These are phyloP conservation scores for Mactra quadrangularis DNA, from an alignment of 1,140 invertebrate species.

Conservation along the genomic window DNA sequence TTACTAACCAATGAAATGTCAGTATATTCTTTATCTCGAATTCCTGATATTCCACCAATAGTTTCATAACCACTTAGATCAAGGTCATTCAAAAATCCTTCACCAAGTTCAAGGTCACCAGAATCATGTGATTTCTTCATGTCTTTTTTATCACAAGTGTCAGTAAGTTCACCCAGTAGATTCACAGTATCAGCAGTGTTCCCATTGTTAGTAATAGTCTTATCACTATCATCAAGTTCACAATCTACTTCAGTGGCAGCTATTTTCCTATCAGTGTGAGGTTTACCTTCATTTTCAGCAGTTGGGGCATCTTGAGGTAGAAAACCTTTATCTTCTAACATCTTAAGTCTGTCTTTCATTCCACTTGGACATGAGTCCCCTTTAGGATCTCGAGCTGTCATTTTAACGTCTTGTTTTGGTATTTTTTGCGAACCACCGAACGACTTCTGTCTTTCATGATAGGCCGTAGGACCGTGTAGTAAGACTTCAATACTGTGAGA, in stretches of 20 bases:
- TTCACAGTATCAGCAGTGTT: not conserved
- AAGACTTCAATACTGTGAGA: conserved; percentile 81
- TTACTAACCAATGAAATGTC: not conserved
- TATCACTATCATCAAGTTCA: not conserved
- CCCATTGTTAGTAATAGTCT: not conserved
- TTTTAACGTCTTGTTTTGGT: conserved; percentile 42
- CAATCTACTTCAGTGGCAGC: conserved; percentile 15
- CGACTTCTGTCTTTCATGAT: conserved; percentile 13
- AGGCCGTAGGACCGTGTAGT: conserved; percentile 66
- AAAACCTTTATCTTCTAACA: conserved; percentile 60
- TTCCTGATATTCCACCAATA: not conserved
- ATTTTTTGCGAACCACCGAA: conserved; percentile 60
- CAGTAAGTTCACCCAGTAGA: too few species aligned
- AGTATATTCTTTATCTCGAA: not conserved
- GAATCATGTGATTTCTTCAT: not conserved
- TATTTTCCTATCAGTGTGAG: conserved; percentile 22
- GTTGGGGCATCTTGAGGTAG: conserved; percentile 17
- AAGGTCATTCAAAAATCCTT: too few species aligned
- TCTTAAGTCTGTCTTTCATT: conserved; percentile 55
- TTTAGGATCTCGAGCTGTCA: conserved; percentile 22
- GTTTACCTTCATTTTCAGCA: not conserved
- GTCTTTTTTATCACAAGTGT: not conserved
- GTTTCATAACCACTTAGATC: conserved; percentile 3
- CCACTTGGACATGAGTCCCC: conserved; percentile 53
- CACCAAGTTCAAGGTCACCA: too few species aligned